phyloP scores from a whole-genome alignment of 1,140 invertebrate genomes.

The Apocrypta bakeri region DNA sequence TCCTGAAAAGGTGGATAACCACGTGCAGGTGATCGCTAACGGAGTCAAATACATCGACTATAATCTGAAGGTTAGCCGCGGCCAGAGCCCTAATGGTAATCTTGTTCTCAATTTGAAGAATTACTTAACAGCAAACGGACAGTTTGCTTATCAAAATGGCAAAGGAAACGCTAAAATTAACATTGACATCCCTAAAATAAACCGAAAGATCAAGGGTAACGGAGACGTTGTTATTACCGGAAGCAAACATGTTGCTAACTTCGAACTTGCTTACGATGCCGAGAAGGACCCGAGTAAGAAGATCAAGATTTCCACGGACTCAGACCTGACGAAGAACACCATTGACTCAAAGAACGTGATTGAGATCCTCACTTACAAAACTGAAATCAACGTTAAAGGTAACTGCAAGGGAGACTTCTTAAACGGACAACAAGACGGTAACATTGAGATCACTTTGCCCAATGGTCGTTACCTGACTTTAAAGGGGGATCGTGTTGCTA shows the following conservation, averaged over 20 bases:
- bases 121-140: constrained; percentile 65
- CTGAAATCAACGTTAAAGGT: constrained; percentile 76
- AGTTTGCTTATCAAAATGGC: constrained; percentile 65
- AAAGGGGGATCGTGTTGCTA: constrained; percentile 72
- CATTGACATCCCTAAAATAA: constrained; percentile 70
- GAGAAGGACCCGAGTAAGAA: constrained; percentile 81
- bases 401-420: constrained; percentile 65
- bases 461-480: constrained; percentile 74
- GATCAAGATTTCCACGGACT: constrained; percentile 78
- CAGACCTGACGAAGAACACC: constrained; percentile 74
- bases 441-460: constrained; percentile 77
- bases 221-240: constrained; percentile 77
- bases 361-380: constrained; percentile 74
- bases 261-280: constrained; percentile 80
- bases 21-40: constrained; percentile 72
- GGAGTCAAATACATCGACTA: constrained; percentile 76
- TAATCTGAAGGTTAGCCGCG: constrained; percentile 68
- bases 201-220: constrained; percentile 78
- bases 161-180: constrained; percentile 70
- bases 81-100: constrained; percentile 63
- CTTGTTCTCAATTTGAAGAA: constrained; percentile 66
- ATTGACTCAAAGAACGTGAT: constrained; percentile 81
- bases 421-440: constrained; percentile 70
- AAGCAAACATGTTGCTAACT: constrained; percentile 75
- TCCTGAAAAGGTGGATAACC: constrained; percentile 73